Evolutionary conservation across 2,797 vertebrate species (phyloP).

Genomic region (Pseudochirops corinnae): DNA sequence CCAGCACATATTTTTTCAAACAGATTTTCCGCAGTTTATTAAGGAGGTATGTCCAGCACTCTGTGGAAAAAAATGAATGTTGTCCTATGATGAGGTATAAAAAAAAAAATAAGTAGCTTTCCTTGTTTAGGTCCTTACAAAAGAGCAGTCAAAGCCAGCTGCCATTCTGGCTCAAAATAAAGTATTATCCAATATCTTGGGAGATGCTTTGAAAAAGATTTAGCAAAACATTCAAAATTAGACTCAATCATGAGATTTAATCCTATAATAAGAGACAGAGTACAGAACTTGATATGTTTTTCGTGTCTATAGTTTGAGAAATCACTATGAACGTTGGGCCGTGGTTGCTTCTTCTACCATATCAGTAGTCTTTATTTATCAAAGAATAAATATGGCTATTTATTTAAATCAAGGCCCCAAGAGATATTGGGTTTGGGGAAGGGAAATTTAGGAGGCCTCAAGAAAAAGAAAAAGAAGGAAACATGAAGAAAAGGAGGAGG

Average conservation of each 20-base stretch:
- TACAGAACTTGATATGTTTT: not conserved
- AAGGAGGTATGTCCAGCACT: slow-evolving; percentile 65
- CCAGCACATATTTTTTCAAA: slow-evolving; percentile 80
- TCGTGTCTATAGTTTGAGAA: not conserved
- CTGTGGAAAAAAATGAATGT: slow-evolving; percentile 71
- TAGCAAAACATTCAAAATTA: slow-evolving; percentile 51
- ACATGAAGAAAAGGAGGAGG: not conserved
- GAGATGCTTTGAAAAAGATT: slow-evolving; percentile 30
- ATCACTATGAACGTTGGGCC: not conserved
- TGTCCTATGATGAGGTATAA: slow-evolving; percentile 69
- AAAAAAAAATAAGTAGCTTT: slow-evolving; percentile 61
- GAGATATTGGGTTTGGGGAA: not conserved
- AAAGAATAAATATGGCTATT: not conserved
- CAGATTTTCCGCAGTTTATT: slow-evolving; percentile 77
- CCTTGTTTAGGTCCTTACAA: slow-evolving; percentile 62
- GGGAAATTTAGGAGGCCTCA: not conserved
- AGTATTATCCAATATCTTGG: slow-evolving; percentile 44
- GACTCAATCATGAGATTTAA: slow-evolving; percentile 13
- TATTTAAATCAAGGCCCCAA: not conserved
- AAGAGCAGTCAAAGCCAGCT: slow-evolving; percentile 64
- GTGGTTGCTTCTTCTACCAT: not conserved
- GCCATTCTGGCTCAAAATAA: slow-evolving; percentile 59
- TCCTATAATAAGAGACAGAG: slow-evolving; percentile 14
- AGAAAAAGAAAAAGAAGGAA: not conserved
- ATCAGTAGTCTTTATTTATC: not conserved